Conservation (phyloP, 37 sponge, comb jelly and placozoan genomes). For the Geodia barretti region DNA sequence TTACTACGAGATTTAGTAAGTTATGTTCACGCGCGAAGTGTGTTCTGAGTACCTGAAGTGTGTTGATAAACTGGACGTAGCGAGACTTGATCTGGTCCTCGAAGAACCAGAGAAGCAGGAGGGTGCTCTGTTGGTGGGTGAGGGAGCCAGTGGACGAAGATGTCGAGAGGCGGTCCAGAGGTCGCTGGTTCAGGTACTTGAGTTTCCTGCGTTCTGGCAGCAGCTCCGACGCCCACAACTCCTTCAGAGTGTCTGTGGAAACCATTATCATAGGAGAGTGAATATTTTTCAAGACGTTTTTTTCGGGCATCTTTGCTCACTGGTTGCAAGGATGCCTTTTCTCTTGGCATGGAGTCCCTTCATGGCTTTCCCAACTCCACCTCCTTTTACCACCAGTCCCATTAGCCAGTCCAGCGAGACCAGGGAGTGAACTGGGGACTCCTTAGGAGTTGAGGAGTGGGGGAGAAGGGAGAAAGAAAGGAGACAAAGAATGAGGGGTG, state of each 20-base stretch:
- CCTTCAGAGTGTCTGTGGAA: slow-evolving; percentile 80
- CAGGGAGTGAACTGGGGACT: slow-evolving; percentile 93
- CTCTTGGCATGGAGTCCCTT: slow-evolving; percentile 59
- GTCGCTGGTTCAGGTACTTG: slow-evolving; percentile 62
- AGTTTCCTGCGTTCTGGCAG: slow-evolving; percentile 90
- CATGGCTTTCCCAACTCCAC: slow-evolving; percentile 36
- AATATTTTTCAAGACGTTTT: too few relatives aligned
- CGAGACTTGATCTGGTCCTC: slow-evolving; percentile 81
- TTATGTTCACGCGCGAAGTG: too few relatives aligned
- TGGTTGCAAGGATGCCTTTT: slow-evolving; percentile 67
- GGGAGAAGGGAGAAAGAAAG: background rate
- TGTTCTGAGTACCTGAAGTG: slow-evolving; percentile 58
- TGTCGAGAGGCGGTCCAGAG: slow-evolving; percentile 32
- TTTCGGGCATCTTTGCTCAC: slow-evolving; percentile 7
- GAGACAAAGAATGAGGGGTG: background rate
- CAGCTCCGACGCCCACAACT: slow-evolving; percentile 80
- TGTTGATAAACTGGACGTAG: slow-evolving; percentile 60
- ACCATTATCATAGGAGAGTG: too few relatives aligned
- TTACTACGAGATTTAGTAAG: too few relatives aligned
- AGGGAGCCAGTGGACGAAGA: background rate
- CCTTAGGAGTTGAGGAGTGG: slow-evolving; percentile 42
- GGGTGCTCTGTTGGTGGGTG: background rate
- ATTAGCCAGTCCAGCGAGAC: slow-evolving; percentile 66
- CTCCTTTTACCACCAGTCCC: slow-evolving; percentile 84
- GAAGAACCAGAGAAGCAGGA: slow-evolving; percentile 81